Percentiles rank a stretch among this genome's conserved stretches.
phyloP scores from a whole-genome alignment of 2,113 vertebrate species.

The Rousettus leschenaultii region DNA sequence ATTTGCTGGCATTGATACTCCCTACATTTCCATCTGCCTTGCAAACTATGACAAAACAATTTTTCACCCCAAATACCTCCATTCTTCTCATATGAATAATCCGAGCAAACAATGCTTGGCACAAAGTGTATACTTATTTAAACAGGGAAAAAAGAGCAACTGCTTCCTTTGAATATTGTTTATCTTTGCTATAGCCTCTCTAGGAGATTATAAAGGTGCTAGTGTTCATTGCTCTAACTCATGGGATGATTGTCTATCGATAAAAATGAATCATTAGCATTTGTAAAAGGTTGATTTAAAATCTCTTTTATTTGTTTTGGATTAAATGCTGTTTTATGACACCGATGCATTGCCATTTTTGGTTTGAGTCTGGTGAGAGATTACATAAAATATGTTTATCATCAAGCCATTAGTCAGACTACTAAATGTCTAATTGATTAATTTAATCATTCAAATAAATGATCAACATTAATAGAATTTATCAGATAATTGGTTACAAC shows the following conservation, averaged over 20 bases:
- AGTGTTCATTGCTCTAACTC: background rate
- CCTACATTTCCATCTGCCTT: conserved; percentile 46
- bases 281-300: conserved; percentile 29
- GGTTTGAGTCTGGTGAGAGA: background rate
- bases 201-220: background rate
- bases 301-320: background rate
- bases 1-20: background rate
- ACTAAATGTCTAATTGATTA: background rate
- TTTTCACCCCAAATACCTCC: background rate
- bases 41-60: background rate
- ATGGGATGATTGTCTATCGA: background rate
- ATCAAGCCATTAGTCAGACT: background rate
- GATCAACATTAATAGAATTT: background rate
- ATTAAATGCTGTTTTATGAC: background rate
- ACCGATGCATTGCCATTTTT: background rate
- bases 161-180: conserved; percentile 8
- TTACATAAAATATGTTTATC: background rate
- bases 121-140: conserved; percentile 23
- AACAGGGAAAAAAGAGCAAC: background rate
- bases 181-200: conserved; percentile 6
- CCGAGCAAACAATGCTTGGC: conserved; percentile 18
- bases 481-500: background rate
- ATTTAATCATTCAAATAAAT: background rate
- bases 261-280: background rate
- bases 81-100: conserved; percentile 14